Evolutionary conservation across 2,113 vertebrate genomes (phyloP), one percentile per base, ranked within the genome.

Genomic region (Hyaena hyaena): DNA sequence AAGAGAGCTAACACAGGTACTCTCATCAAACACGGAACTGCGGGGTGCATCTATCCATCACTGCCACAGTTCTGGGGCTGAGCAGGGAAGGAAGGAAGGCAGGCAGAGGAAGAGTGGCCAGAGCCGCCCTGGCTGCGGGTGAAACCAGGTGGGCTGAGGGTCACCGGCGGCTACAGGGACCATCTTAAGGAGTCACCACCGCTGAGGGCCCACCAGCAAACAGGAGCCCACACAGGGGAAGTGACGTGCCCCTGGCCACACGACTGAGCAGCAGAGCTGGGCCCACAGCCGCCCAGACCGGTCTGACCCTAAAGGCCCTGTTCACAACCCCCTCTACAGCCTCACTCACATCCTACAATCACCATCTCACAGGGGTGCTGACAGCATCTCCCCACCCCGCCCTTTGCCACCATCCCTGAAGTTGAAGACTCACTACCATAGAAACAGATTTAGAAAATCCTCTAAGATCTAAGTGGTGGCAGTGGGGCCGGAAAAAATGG

Each of bases 41-140:
- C n/a, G 43, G 2, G 26, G 50, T 9, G 0, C 10, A 28, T 9
- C 43, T 14, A 19, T 9, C 23, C 10, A 28, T 61, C 31, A 31
- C 5, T 14, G 45, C 66, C 71, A n/a, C 31, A 23, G 10, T 24
- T 11, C 21, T 7, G 0, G 1, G 35, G 31, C 35, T 0, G 1
- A 89, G 50, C 5, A 45, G 0, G 12, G 28, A 76, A 35, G 53
- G 28, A 76, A 35, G 53, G 12, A 2, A 68, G 7, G 7, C 43
- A 61, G 69, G 71, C 14, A 35, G 7, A 88, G 3, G 9, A 39
- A 11, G 33, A 10, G 69, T 2, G 1, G 74, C 26, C 26, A 26
- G 33, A n/a, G 35, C 23, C 31, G 35, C 77, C 45, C 14, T 10
- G 15, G 28, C 21, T 15, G 7, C 5, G 10, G 19, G 50, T 39